These are phyloP conservation scores for Drosophila punjabiensis DNA, from an alignment of 1,140 invertebrate genomes.

Conservation along the genomic window DNA sequence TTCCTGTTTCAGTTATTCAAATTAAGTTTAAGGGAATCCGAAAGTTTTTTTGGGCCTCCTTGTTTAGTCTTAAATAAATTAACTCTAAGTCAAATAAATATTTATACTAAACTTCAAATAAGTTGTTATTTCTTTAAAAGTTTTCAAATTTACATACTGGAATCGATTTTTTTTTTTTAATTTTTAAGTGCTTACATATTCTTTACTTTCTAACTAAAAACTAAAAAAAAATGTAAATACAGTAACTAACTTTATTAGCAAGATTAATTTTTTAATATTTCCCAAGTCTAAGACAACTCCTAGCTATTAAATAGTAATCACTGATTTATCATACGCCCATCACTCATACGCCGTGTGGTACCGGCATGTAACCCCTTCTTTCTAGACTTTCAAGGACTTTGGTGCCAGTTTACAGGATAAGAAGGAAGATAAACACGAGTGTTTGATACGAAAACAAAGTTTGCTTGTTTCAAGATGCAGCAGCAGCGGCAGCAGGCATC, in stretches of 20 bases:
- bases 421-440: constrained; percentile 13
- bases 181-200: background rate
- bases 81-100: background rate
- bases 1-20: background rate
- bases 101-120: background rate
- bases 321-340: background rate
- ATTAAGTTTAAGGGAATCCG: background rate
- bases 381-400: background rate
- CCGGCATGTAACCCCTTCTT: constrained; percentile 1
- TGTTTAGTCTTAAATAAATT: background rate
- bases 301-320: background rate
- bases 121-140: background rate
- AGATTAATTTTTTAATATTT: background rate
- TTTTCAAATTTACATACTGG: background rate
- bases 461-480: constrained; percentile 36
- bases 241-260: background rate
- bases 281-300: background rate
- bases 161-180: background rate
- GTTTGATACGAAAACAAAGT: constrained; percentile 30
- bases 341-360: constrained; percentile 13
- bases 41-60: background rate
- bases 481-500: constrained; percentile 22
- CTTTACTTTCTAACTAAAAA: no score
- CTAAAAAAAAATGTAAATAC: no score
- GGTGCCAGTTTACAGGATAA: background rate